Evolutionary conservation across 2,113 vertebrate genomes (phyloP), one percentile per base, ranked within the genome.

Genomic region (Pungitius pungitius): DNA sequence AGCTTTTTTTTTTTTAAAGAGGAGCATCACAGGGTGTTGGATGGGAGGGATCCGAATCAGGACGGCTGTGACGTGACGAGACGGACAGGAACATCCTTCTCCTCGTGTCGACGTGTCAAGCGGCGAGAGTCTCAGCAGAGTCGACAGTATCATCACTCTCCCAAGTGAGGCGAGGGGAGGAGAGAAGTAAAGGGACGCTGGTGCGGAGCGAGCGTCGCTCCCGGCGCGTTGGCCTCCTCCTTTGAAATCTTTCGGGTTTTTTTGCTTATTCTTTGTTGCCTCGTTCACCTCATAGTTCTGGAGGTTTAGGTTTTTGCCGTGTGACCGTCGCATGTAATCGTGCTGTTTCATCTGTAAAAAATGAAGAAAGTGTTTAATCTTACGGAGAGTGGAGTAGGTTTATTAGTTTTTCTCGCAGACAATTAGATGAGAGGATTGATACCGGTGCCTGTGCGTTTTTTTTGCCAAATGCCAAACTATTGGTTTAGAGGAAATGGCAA

Each of bases 21-120:
- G 83, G 83, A 87, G 89, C 88, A 89, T 91, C 90, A 91, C 86
- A 89, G 74, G 75, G 86, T 88, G 87, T 87, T 73, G 82, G 90
- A 89, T 87, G 85, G 85, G 90, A 91, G 89, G 90, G 86, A 91
- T 88, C 75, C 62, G 81, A 90, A 87, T 88, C 89, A 84, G 88
- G 87, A 90, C 70, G 81, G 80, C 86, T 86, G 92, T 88, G 91
- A 91, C 90, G 90, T 92, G 91, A 93, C 85, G 79, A 91, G 92
- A 91, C 89, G 91, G 91, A 93, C 91, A 92, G 89, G 88, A 92
- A 92, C 92, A 93, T 92, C 89, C 89, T 88, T 92, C 89, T 91
- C 83, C 72, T 47, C 75, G 62, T 89, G 91, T 92, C 87, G 81
- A 85, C 80, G 84, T 89, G 92, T 93, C 90, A 90, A 76, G 81